Base-by-base conservation (phyloP, 2,113 vertebrate species). In the Thryonomys swinderianus region DNA sequence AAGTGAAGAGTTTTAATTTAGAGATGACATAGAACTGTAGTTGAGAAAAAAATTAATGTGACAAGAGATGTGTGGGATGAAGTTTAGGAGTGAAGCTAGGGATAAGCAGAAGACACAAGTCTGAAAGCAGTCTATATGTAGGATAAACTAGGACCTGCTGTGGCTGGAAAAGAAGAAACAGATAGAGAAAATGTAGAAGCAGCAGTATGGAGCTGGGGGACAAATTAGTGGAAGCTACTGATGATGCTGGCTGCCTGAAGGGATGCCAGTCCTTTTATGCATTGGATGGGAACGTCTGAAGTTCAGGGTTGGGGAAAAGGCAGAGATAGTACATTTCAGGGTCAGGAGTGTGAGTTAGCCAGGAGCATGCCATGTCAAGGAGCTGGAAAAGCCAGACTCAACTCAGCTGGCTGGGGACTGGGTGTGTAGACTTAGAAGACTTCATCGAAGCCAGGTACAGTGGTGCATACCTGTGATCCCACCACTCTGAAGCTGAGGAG, bases 1-100 rank as follows among this genome's bases (percentile, higher is more conserved):
- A 90, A 59, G 30, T 95, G 78, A 90, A 67, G 21, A 45, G 51
- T 95, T 93, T 93, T 91, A 95, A 88, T 51, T 69, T 82, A 53
- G 86, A 17, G 59, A 32, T 69, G 13, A 61, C 66, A 59, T 34
- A 74, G 61, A 78, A 82, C 20, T 62, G 7, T 82, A 81, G 17
- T 94, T 42, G 42, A 96, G 93, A 86, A 91, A 73, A 91, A 71
- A 73, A 78, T 59, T 85, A 88, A 84, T 59, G 45, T 81, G 78
- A 80, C 21, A 59, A 48, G 45, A 83, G 13, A 85, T 57, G 20
- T 93, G 25, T 80, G 84, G 73, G 42, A 17, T 91, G 62, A 90
- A 53, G 90, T 95, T 94, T 62, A 79, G 71, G 76, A 78, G 53
- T 83, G 57, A 94, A 90, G 42, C 12, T 84, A 59, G 32, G 59